Percentiles rank a stretch among this genome's conserved stretches.
Conservation (phyloP, 2,797 vertebrate species). For the Acipenser ruthenus region DNA sequence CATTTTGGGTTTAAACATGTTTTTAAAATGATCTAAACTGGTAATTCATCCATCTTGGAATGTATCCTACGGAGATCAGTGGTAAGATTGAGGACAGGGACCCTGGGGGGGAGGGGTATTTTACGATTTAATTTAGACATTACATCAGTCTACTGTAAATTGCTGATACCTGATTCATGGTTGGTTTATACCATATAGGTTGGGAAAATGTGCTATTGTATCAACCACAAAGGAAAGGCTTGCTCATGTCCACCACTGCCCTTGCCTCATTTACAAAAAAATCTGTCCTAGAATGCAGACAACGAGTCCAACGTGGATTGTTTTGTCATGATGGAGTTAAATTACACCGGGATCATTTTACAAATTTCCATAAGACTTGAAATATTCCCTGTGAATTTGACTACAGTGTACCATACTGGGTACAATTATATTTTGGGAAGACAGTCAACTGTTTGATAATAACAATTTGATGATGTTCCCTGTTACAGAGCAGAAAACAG, state of each 20-base stretch:
- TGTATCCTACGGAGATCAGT: too few species aligned
- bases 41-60: too few species aligned
- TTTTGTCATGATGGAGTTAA: conserved; percentile 28
- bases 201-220: conserved; percentile 28
- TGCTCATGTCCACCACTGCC: conserved; percentile 24
- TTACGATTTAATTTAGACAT: conserved; percentile 36
- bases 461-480: conserved; percentile 23
- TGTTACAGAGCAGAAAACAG: conserved; percentile 27
- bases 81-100: too few species aligned
- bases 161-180: conserved; percentile 47
- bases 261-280: conserved; percentile 37
- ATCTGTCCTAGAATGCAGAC: conserved; percentile 22
- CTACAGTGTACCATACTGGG: too few species aligned
- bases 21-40: too few species aligned
- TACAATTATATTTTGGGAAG: too few species aligned
- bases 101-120: too few species aligned
- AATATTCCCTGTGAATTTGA: too few species aligned
- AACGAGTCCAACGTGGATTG: conserved; percentile 25
- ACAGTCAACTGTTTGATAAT: conserved; percentile 23
- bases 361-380: conserved; percentile 11
- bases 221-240: conserved; percentile 30
- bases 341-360: conserved; percentile 26
- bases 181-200: conserved; percentile 23
- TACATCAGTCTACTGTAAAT: conserved; percentile 51
- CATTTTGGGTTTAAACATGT: too few species aligned